Base-by-base conservation (phyloP, 2,113 vertebrate genomes). In the Carettochelys insculpta region DNA sequence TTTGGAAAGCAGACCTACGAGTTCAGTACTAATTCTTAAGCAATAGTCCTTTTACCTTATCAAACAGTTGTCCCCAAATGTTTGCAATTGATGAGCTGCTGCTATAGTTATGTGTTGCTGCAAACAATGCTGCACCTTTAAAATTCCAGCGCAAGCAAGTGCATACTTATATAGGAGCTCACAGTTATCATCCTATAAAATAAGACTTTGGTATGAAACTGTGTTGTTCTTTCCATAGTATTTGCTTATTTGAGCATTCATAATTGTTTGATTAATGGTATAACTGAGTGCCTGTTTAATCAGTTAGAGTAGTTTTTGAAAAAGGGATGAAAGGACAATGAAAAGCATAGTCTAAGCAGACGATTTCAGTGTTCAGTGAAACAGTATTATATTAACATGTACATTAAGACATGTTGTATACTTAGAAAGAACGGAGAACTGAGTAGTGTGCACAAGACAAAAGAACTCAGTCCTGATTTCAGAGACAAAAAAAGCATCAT, bases 401-500 rank as follows among this genome's bases (percentile, higher is more conserved):
- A 83, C 82, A 82, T 51, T 87, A 51, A 86, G 31, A 50, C 77
- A 7, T 1, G 0, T 58, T 94, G 87, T 89, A 45, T 89, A 27
- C 29, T 95, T 61, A 83, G 79, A 90, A 22, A 45, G 86, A 89
- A 92, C 90, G 83, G 11, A 13, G 17, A 87, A 38, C 84, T 56
- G 48, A 93, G 76, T 47, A 90, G 8, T 43, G 84, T 87, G 85
- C 47, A 29, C 77, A 94, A 87, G 19, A n/a, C 80, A 81, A 82
- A 93, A 96, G 95, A 94, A 84, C 86, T 93, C 90, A 92, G 82
- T 95, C 92, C 58, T 91, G 86, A 87, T 93, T 95, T 94, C 76
- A 92, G 68, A 92, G 78, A 54, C 25, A 91, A n/a, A n/a, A n/a
- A n/a, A n/a, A n/a, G n/a, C n/a, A n/a, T n/a, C n/a, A n/a, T 94